Evolutionary conservation across 2,888 invertebrate genomes (phyloP), one percentile per base, ranked within the genome.

Genomic region (Adelognathus sp.): DNA sequence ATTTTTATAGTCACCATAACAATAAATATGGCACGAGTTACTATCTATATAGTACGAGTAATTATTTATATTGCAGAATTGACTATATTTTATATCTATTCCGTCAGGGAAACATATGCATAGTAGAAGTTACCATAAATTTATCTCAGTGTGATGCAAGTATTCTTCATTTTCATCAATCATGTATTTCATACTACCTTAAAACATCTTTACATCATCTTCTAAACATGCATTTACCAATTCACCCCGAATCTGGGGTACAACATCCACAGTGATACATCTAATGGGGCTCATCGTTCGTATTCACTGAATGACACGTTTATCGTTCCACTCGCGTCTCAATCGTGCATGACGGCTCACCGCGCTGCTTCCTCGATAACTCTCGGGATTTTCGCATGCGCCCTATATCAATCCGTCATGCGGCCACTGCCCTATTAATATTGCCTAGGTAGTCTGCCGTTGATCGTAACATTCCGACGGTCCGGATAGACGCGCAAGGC

Each of bases 391-490:
- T 54, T 54, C 29, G 54, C 21, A 27, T 54, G n/a, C 46, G 54
- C 54, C 14, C 41, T 27, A 29, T 44, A 52, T 39, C 27, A 29
- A 69, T 56, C 33, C n/a, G 9, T 41, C 5, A 36, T 31, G 36
- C 52, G 14, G n/a, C n/a, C 11, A n/a, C 29, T 11, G 9, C 7
- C 36, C 44, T 67, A 64, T 64, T 73, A 67, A 80, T 76, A 76
- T 70, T 82, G 82, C 79, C 76, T n/a, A 83, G 76, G 29, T 58
- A 54, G 29, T 7, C 29, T 54, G 29, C 61, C 79, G 69, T 73
- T 73, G 72, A 80, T 73, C 72, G 74, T 76, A 81, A 76, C 79
- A 72, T 80, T 75, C 61, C 76, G 66, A 81, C 77, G 61, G 80
- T 81, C 79, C 70, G 76, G 66, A 29, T 11, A 16, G 44, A 24